Percentiles rank a stretch among this genome's conserved stretches.
Conservation (phyloP, 2,888 invertebrate genomes). For the Minunthozetes semirufus region DNA sequence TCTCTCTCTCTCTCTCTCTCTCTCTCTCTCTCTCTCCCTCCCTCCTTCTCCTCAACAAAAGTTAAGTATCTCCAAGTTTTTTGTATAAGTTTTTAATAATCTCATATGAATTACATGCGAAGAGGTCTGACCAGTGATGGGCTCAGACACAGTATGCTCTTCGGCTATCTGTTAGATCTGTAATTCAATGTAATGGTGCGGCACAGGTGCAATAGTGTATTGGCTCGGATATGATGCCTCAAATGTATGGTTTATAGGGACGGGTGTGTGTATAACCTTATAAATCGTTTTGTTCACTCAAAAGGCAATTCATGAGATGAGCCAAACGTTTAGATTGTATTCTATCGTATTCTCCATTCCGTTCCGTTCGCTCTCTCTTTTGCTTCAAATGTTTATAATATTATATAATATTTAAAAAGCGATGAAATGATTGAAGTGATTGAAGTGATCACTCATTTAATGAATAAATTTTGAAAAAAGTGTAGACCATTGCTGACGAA, state of each 20-base stretch:
- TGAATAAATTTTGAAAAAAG: background rate
- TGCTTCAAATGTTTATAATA: background rate
- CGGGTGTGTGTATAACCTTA: background rate
- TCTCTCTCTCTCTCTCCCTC: background rate
- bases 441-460: conserved; percentile 13
- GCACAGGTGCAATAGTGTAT: background rate
- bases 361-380: background rate
- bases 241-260: background rate
- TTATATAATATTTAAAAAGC: background rate
- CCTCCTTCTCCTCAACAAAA: background rate
- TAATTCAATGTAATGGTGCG: background rate
- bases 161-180: background rate
- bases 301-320: no score
- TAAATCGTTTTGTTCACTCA: no score
- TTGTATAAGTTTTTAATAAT: background rate
- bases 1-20: conserved; percentile 28
- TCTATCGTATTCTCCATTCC: background rate
- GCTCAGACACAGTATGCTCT: background rate
- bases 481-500: background rate
- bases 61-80: background rate
- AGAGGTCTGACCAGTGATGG: conserved; percentile 5
- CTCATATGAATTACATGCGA: background rate
- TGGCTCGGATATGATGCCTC: background rate
- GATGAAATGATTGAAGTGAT: background rate
- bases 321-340: no score